Evolutionary conservation across 2,888 invertebrate genomes (phyloP).

Genomic region (Rotaria magnacalcarata): DNA sequence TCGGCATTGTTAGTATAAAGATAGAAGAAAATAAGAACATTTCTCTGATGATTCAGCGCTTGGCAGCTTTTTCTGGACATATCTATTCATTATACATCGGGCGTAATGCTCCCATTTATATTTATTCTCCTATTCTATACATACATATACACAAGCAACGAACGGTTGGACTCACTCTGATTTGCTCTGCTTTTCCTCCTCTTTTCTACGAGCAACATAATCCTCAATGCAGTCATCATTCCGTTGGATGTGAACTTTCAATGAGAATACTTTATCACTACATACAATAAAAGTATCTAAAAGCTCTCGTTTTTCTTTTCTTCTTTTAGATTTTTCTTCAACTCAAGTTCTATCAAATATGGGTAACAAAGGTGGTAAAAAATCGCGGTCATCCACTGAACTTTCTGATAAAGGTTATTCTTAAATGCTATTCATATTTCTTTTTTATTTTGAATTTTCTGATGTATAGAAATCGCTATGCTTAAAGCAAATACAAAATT

Average conservation of each 20-base stretch:
- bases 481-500: constrained; percentile 23
- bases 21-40: no score
- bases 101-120: background rate
- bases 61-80: no score
- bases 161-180: background rate
- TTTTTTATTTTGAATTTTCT: background rate
- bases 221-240: background rate
- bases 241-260: background rate
- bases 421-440: background rate
- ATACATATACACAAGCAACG: background rate
- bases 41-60: no score
- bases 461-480: background rate
- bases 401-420: background rate
- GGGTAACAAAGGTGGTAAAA: constrained; percentile 21
- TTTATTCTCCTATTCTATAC: background rate
- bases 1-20: no score
- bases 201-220: background rate
- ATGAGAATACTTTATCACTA: no score
- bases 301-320: no score
- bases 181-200: background rate
- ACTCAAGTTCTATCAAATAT: background rate
- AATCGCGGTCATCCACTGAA: background rate
- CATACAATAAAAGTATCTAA: no score
- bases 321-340: no score
- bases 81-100: background rate